A percentile compares a stretch with the other conserved stretches of the same genome.
phyloP scores from a whole-genome alignment of 2,113 vertebrate species.

The Xenopus tropicalis region DNA sequence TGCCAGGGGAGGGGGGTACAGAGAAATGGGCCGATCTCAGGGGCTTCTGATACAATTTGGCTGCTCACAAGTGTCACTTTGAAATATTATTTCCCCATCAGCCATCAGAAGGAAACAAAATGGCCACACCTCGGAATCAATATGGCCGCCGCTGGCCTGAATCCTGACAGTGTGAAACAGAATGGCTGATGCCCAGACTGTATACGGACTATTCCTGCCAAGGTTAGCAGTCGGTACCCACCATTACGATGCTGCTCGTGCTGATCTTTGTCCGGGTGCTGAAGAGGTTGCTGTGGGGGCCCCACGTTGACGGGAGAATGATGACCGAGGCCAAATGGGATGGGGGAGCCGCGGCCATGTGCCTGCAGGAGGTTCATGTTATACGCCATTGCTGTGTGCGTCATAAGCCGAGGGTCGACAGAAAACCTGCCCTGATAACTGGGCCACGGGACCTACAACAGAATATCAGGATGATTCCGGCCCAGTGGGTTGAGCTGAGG shows the following conservation, averaged over 20 bases:
- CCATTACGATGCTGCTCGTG: conserved; percentile 84
- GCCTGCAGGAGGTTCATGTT: conserved; percentile 92
- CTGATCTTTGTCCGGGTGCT: conserved; percentile 81
- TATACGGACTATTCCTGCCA: too few species aligned
- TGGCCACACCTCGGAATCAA: too few species aligned
- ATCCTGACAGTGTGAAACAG: too few species aligned
- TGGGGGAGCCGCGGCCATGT: conserved; percentile 86
- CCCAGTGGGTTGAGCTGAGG: too few species aligned
- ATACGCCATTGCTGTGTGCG: conserved; percentile 93
- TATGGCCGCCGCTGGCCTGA: neutral
- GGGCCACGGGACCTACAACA: conserved; percentile 86
- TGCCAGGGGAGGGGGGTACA: too few species aligned
- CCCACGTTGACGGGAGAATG: conserved; percentile 84
- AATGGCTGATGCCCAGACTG: neutral
- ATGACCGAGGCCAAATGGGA: conserved; percentile 86
- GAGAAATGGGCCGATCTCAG: too few species aligned
- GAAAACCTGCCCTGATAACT: conserved; percentile 96
- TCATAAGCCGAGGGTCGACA: conserved; percentile 93
- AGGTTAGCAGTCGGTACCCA: conserved; percentile 50
- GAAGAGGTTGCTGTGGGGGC: conserved; percentile 65
- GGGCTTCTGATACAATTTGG: too few species aligned
- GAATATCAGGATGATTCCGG: neutral
- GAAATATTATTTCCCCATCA: too few species aligned
- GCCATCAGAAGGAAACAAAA: too few species aligned
- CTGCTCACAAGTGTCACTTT: too few species aligned